phyloP scores from a whole-genome alignment of 1,140 invertebrate species.

The honey bee (Apis mellifera) region Amel_HAv3.1 CM009934.2:8796001-8796500 shows the following conservation, averaged over 20 bases:
- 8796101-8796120: slow-evolving; percentile 1
- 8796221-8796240: not conserved
- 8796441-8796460: no score
- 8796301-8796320: not conserved
- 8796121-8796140: slow-evolving; percentile 9
- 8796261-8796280: not conserved
- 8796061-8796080: not conserved
- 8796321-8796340: not conserved
- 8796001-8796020: not conserved
- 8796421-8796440: no score
- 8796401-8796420: no score
- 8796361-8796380: not conserved
- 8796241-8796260: not conserved
- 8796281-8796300: not conserved
- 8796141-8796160: not conserved
- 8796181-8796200: not conserved
- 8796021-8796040: not conserved
- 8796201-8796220: slow-evolving; percentile 6
- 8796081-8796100: not conserved
- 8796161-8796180: slow-evolving; percentile 14
- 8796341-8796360: not conserved
- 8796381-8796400: no score
- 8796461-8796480: no score
- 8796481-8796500: no score
- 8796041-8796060: not conserved